A percentile compares a stretch with the other conserved stretches of the same genome.
Conservation (phyloP, 2,797 vertebrate genomes). For the Premnoplex brunnescens region DNA sequence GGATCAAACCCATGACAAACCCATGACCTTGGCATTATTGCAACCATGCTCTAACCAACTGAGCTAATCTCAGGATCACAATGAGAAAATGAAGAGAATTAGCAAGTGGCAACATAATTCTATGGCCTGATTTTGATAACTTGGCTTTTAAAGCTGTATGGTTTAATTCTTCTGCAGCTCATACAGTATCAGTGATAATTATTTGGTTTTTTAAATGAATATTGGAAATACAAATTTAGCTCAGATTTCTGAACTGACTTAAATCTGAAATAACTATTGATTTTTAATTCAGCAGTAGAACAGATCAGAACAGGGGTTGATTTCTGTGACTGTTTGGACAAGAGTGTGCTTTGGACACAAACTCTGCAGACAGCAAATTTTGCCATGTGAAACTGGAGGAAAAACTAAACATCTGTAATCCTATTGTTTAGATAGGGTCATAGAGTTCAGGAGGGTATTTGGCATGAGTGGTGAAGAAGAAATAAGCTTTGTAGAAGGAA, state of each 20-base stretch:
- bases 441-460: neutral
- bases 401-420: constrained; percentile 6
- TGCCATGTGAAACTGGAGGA: neutral
- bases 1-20: neutral
- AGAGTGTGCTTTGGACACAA: neutral
- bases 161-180: neutral
- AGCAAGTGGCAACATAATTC: neutral
- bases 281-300: neutral
- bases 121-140: neutral
- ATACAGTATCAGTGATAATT: neutral
- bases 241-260: neutral
- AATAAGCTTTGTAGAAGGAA: neutral
- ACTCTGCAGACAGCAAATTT: neutral
- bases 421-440: neutral
- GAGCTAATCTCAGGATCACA: neutral
- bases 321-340: neutral
- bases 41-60: neutral
- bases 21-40: neutral
- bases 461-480: neutral
- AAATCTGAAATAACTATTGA: neutral
- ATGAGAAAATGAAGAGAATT: neutral
- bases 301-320: neutral
- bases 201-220: neutral
- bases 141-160: neutral
- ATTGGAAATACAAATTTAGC: neutral